phyloP scores from a whole-genome alignment of 2,888 invertebrate genomes.

The Chaetoderma sp. region DNA sequence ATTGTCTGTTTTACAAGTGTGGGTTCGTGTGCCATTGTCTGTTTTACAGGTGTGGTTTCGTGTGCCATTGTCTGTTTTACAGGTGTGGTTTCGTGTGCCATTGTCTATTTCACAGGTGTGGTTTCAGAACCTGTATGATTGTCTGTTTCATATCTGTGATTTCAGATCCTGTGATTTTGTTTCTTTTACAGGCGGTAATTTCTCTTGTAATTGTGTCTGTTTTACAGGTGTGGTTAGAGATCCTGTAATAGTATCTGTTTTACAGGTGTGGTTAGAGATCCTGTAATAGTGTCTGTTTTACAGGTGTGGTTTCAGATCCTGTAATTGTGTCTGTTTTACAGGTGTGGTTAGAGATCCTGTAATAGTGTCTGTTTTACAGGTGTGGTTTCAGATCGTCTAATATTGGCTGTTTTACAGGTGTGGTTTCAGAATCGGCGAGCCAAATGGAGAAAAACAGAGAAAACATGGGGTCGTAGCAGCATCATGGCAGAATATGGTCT shows the following conservation, averaged over 20 bases:
- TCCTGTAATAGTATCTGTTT: neutral
- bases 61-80: too few relatives aligned
- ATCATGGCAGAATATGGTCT: slow-evolving; percentile 99
- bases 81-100: too few relatives aligned
- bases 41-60: too few relatives aligned
- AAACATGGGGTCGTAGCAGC: slow-evolving; percentile 99
- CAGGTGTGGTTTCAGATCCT: neutral
- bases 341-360: too few relatives aligned
- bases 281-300: neutral
- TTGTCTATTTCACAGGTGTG: too few relatives aligned
- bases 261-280: neutral
- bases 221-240: neutral
- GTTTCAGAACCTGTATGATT: too few relatives aligned
- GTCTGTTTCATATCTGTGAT: too few relatives aligned
- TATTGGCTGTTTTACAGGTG: slow-evolving; percentile 78
- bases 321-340: neutral
- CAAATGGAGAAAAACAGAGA: slow-evolving; percentile 99
- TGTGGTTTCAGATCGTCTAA: too few relatives aligned
- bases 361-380: slow-evolving; percentile 77
- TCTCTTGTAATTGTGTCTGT: neutral
- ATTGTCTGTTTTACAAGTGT: too few relatives aligned
- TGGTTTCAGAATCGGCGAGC: slow-evolving; percentile 99
- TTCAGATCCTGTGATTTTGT: neutral
- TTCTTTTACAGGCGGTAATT: neutral
- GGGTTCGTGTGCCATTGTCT: too few relatives aligned